Conservation (phyloP, 1,140 invertebrate genomes). For the Euura saliciscinereae region DNA sequence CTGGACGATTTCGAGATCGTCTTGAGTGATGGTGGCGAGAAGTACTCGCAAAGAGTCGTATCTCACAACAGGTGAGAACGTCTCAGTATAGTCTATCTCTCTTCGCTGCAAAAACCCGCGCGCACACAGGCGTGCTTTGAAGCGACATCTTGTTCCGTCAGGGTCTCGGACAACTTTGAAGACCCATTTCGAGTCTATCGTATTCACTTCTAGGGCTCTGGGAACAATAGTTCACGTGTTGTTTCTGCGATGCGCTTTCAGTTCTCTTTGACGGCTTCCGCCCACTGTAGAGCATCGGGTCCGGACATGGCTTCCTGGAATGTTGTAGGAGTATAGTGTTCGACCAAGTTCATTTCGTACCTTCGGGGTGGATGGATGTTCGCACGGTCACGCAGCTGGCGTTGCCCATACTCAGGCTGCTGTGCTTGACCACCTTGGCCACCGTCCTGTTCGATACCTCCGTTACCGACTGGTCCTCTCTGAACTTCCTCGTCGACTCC, state of each 20-base stretch:
- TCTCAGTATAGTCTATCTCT: background rate
- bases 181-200: conserved; percentile 30
- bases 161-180: conserved; percentile 21
- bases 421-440: background rate
- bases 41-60: background rate
- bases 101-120: background rate
- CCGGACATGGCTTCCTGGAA: conserved; percentile 15
- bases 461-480: conserved; percentile 1
- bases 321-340: conserved; percentile 10
- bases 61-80: background rate
- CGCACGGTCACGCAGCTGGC: background rate
- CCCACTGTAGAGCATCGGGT: conserved; percentile 17
- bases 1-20: conserved; percentile 29
- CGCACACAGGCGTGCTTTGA: background rate
- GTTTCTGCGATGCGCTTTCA: conserved; percentile 14
- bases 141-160: background rate
- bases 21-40: background rate
- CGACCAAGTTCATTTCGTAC: conserved; percentile 12
- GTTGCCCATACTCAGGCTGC: background rate
- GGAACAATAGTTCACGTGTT: conserved; percentile 22
- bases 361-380: background rate
- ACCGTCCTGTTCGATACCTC: background rate
- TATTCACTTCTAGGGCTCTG: conserved; percentile 20
- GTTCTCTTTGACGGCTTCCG: conserved; percentile 13
- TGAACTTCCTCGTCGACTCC: background rate